Percentiles rank a stretch among this genome's conserved stretches.
Conservation (phyloP, 2,113 vertebrate species). For the Suricata suricatta region DNA sequence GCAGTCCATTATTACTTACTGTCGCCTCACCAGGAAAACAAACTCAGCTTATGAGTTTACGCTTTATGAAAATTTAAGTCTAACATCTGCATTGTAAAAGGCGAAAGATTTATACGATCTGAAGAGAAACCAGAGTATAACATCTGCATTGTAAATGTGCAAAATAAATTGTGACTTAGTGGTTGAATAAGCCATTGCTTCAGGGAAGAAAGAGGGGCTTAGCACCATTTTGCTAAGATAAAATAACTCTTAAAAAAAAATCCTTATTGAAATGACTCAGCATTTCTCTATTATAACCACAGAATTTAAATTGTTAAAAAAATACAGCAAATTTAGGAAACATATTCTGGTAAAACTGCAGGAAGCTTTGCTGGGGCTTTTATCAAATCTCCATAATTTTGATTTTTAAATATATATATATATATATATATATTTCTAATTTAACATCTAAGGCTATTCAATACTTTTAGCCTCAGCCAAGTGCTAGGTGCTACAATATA, state of each 20-base stretch:
- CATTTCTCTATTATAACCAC: not conserved
- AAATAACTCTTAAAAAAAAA: conserved; percentile 4
- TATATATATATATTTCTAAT: too few relatives aligned
- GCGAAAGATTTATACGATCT: too few relatives aligned
- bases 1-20: not conserved
- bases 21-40: not conserved
- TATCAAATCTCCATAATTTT: not conserved
- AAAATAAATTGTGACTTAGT: not conserved
- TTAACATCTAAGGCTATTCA: not conserved
- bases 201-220: not conserved
- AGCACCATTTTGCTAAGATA: not conserved
- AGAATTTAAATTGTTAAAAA: not conserved
- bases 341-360: not conserved
- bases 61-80: not conserved
- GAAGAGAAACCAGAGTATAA: too few relatives aligned
- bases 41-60: not conserved
- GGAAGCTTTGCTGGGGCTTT: not conserved
- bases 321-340: not conserved
- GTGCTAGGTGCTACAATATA: not conserved
- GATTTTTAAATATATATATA: not conserved
- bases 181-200: not conserved
- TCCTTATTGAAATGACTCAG: not conserved
- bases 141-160: not conserved
- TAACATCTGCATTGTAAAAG: not conserved
- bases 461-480: not conserved